Evolutionary conservation across 1,140 invertebrate species (phyloP).

Genomic region (Xylocopa sonorina): DNA sequence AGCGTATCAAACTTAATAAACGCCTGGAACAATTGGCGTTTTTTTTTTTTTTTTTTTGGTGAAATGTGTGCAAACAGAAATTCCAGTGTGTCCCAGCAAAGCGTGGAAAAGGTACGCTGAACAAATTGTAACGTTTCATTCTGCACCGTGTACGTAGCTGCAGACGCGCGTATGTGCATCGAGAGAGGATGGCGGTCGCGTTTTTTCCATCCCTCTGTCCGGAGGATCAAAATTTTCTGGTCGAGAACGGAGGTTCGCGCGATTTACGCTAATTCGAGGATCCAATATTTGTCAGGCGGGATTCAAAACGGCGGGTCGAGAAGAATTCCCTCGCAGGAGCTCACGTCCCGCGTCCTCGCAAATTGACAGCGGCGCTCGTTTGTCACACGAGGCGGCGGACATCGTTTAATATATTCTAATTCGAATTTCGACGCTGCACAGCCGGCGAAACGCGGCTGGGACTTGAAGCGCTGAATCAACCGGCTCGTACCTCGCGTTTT

Average conservation of each 20-base stretch:
- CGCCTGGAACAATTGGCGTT: background rate
- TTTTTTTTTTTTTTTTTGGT: too few species aligned
- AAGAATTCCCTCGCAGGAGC: conserved; percentile 1
- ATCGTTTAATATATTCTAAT: conserved; percentile 39
- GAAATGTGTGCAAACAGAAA: background rate
- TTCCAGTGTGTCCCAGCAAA: too few species aligned
- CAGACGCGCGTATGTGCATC: background rate
- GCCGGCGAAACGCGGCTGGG: background rate
- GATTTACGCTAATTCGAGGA: conserved; percentile 43
- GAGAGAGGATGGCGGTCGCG: background rate
- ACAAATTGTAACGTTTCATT: conserved; percentile 15
- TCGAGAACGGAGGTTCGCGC: background rate
- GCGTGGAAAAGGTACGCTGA: too few species aligned
- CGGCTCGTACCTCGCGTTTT: background rate
- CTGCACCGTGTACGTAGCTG: too few species aligned
- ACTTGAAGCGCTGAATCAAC: background rate
- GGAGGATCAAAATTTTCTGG: conserved; percentile 6
- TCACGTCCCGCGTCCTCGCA: background rate
- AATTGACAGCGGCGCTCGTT: conserved; percentile 18
- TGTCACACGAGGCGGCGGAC: background rate
- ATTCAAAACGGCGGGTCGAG: conserved; percentile 5
- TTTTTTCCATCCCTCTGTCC: background rate
- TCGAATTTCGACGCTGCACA: conserved; percentile 1
- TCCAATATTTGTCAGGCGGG: conserved; percentile 37
- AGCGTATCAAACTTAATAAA: background rate